A percentile compares a stretch with the other conserved stretches of the same genome.
These are phyloP conservation scores for Sesia bembeciformis DNA, from an alignment of 2,888 invertebrate species.

Conservation along the genomic window DNA sequence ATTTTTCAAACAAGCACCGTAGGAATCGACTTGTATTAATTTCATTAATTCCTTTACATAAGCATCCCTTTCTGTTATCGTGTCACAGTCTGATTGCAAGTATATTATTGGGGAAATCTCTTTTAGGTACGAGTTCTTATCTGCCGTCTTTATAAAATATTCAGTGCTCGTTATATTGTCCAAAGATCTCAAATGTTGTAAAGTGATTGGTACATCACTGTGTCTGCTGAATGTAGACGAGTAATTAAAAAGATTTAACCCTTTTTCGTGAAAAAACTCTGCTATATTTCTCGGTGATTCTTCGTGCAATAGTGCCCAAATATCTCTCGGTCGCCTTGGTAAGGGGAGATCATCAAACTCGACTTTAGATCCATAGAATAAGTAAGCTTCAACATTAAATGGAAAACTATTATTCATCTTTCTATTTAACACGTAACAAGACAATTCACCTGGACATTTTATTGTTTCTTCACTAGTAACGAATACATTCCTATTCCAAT, in stretches of 20 bases:
- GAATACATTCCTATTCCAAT: slow-evolving; percentile 53
- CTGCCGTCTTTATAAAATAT: slow-evolving; percentile 70
- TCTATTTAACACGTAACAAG: slow-evolving; percentile 37
- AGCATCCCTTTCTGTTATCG: slow-evolving; percentile 83
- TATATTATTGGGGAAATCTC: slow-evolving; percentile 81
- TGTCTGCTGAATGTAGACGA: slow-evolving; percentile 86
- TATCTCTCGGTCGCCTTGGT: slow-evolving; percentile 66
- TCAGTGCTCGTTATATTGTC: slow-evolving; percentile 67
- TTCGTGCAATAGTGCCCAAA: slow-evolving; percentile 88
- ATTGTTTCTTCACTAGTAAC: slow-evolving; percentile 25
- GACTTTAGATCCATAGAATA: slow-evolving; percentile 86
- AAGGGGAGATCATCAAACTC: slow-evolving; percentile 79
- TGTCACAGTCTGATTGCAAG: slow-evolving; percentile 87
- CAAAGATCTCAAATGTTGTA: slow-evolving; percentile 77
- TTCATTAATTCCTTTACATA: slow-evolving; percentile 84
- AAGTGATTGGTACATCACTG: slow-evolving; percentile 83
- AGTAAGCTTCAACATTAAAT: slow-evolving; percentile 67
- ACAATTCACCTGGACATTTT: slow-evolving; percentile 29
- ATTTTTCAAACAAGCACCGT: slow-evolving; percentile 86
- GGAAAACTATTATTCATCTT: slow-evolving; percentile 18
- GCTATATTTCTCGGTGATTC: slow-evolving; percentile 90
- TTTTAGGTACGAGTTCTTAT: slow-evolving; percentile 69
- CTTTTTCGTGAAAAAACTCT: slow-evolving; percentile 75
- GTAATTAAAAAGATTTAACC: slow-evolving; percentile 82
- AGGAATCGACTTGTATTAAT: slow-evolving; percentile 83